Evolutionary conservation across 1,140 invertebrate species (phyloP).

Genomic region (Conus ventricosus): DNA sequence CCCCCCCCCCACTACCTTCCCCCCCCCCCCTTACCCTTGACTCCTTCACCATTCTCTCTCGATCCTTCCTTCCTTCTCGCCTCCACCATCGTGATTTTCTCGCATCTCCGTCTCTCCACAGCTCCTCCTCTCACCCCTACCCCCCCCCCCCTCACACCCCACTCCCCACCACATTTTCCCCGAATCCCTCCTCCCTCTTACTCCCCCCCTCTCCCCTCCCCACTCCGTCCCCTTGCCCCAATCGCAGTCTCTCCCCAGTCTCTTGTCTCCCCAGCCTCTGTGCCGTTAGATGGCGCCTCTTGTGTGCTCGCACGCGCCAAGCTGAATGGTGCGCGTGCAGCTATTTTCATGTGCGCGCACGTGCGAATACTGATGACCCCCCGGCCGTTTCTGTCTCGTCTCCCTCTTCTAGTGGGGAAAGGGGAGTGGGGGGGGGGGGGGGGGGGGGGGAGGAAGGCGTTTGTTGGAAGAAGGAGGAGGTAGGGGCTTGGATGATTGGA

Average conservation of each 20-base stretch:
- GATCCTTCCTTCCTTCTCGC: background rate
- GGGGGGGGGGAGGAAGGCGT: too few species aligned
- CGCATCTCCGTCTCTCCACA: background rate
- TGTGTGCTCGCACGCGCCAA: constrained; percentile 29
- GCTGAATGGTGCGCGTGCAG: constrained; percentile 32
- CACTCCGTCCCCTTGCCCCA: background rate
- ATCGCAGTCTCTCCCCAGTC: background rate
- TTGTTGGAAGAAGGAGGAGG: too few species aligned
- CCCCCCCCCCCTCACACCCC: background rate
- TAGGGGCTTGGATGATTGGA: too few species aligned
- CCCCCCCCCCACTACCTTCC: background rate
- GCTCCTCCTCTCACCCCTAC: background rate
- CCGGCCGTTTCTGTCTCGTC: background rate
- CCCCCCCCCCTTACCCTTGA: background rate
- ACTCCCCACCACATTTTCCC: background rate
- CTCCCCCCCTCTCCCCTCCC: background rate
- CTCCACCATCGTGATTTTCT: background rate
- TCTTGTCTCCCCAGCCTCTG: background rate
- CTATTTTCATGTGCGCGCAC: constrained; percentile 40
- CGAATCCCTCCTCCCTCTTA: background rate
- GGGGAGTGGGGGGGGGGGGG: too few species aligned
- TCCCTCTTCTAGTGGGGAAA: background rate
- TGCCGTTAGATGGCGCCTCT: background rate
- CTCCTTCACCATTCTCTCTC: background rate
- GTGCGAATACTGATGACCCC: constrained; percentile 31